Evolutionary conservation across 2,113 vertebrate species (phyloP).

Genomic region (Prunella fulvescens): DNA sequence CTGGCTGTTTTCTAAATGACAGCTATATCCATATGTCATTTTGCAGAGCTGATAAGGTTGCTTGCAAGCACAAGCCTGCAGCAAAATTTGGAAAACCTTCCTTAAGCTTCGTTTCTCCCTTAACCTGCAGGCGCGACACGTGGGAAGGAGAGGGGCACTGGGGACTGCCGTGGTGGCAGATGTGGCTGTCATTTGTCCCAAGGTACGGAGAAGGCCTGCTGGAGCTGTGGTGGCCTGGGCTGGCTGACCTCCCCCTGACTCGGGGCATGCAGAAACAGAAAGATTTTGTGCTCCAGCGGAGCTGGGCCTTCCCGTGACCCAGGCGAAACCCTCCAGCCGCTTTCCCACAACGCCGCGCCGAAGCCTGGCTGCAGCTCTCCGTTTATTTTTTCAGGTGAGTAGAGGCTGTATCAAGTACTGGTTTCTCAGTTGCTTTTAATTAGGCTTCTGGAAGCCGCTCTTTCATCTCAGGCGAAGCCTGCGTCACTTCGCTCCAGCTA

Average conservation of each 20-base stretch:
- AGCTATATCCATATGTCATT: accelerated
- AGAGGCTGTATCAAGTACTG: slow-evolving; percentile 83
- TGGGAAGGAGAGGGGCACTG: accelerated
- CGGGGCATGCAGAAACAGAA: slow-evolving; percentile 65
- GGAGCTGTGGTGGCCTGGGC: not conserved
- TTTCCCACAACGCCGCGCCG: slow-evolving; percentile 72
- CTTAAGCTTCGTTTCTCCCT: not conserved
- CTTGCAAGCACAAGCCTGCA: accelerated
- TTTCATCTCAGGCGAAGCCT: slow-evolving; percentile 80
- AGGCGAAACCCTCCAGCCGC: slow-evolving; percentile 64
- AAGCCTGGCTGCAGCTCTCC: slow-evolving; percentile 69
- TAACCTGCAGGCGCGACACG: accelerated
- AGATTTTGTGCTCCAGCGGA: slow-evolving; percentile 70
- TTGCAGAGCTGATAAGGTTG: not conserved
- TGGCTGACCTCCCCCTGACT: slow-evolving; percentile 78
- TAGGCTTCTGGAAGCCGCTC: slow-evolving; percentile 87
- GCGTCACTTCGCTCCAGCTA: slow-evolving; percentile 80
- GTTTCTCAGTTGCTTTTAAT: slow-evolving; percentile 92
- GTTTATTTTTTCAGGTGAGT: slow-evolving; percentile 98
- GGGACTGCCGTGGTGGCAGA: accelerated
- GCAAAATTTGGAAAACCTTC: not conserved
- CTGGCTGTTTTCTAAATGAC: not conserved
- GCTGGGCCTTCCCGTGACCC: slow-evolving; percentile 79
- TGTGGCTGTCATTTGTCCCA: not conserved
- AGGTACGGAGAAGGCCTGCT: not conserved